These are phyloP conservation scores for Cydia fagiglandana DNA, from an alignment of 1,140 invertebrate species.

Conservation along the genomic window DNA sequence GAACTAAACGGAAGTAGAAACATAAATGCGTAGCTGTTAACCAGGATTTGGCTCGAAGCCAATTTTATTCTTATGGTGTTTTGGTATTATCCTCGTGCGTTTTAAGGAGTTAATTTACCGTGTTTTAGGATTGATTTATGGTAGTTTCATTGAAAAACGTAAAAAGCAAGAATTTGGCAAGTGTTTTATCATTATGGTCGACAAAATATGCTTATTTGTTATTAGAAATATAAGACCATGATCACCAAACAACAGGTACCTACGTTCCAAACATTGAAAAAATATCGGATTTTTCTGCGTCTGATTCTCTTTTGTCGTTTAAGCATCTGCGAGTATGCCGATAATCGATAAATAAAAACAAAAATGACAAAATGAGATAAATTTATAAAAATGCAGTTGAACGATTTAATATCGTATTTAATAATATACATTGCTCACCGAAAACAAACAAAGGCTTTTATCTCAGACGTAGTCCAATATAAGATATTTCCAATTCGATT, in stretches of 20 bases:
- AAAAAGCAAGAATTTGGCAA: not conserved
- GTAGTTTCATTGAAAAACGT: not conserved
- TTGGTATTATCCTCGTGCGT: not conserved
- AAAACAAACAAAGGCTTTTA: constrained; percentile 4
- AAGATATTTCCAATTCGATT: not conserved
- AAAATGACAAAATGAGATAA: not conserved
- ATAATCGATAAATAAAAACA: not conserved
- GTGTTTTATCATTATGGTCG: not conserved
- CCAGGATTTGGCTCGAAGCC: constrained; percentile 19
- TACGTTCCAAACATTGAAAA: no score
- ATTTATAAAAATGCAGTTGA: not conserved
- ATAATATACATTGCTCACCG: not conserved
- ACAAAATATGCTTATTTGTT: no score
- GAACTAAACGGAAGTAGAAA: constrained; percentile 11
- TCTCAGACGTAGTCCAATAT: not conserved
- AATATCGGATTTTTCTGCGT: no score
- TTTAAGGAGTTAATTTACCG: constrained; percentile 6
- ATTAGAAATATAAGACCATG: no score
- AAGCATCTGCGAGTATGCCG: no score
- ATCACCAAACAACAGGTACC: no score
- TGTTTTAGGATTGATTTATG: not conserved
- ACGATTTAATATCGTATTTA: not conserved
- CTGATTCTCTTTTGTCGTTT: no score
- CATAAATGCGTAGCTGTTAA: constrained; percentile 9
- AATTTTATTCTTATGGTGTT: constrained; percentile 19